Conservation (phyloP, 2,888 invertebrate species). For the Galerucella nymphaeae region DNA sequence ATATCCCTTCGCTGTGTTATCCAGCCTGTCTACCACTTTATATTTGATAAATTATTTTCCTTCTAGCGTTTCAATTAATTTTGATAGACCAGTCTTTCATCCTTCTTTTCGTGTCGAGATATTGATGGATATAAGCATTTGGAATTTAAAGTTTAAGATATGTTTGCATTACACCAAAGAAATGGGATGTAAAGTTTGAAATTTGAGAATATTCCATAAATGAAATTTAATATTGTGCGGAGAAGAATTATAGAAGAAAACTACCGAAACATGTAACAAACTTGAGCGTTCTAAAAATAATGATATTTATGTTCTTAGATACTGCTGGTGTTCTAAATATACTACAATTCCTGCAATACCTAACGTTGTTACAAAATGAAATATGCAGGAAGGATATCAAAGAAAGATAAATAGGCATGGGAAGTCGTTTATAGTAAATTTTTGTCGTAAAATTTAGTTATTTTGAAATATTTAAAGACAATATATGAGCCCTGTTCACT, state of each 20-base stretch:
- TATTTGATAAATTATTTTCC: slow-evolving; percentile 37
- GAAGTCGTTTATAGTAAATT: background rate
- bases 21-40: slow-evolving; percentile 34
- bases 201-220: background rate
- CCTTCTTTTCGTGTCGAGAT: background rate
- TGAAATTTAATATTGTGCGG: background rate
- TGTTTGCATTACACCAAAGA: no score
- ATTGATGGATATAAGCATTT: no score
- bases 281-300: slow-evolving; percentile 1
- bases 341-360: slow-evolving; percentile 1
- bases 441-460: background rate
- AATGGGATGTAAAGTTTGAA: background rate
- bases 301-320: slow-evolving; percentile 8
- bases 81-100: background rate
- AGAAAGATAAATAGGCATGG: background rate
- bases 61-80: slow-evolving; percentile 13
- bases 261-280: background rate
- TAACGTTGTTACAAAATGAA: background rate
- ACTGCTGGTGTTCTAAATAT: slow-evolving; percentile 2
- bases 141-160: no score
- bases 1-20: slow-evolving; percentile 22
- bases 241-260: background rate
- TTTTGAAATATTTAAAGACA: no score
- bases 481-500: no score
- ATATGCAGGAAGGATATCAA: slow-evolving; percentile 1